These are phyloP conservation scores for Erinaceus europaeus DNA, from an alignment of 2,113 vertebrate genomes.

Conservation along the genomic window DNA sequence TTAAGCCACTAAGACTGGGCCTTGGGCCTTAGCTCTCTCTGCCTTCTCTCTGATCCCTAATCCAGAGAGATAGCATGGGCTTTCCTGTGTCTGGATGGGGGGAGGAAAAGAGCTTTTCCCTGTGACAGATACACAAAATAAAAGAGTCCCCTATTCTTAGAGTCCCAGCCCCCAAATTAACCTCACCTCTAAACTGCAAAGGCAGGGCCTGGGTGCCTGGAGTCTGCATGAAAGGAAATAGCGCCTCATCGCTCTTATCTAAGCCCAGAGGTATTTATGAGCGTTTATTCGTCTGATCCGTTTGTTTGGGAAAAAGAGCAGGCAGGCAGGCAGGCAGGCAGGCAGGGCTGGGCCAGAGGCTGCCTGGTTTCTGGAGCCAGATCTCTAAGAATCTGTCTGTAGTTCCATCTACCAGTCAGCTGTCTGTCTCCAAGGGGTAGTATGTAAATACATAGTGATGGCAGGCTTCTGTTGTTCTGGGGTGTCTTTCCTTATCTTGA, in stretches of 20 bases:
- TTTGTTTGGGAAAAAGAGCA: conserved; percentile 79
- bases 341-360: conserved; percentile 53
- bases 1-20: background rate
- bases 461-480: background rate
- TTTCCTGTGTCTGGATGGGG: background rate
- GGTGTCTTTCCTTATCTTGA: background rate
- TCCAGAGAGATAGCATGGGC: background rate
- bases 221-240: conserved; percentile 76
- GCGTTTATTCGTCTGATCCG: conserved; percentile 78
- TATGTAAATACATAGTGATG: conserved; percentile 54
- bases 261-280: conserved; percentile 80
- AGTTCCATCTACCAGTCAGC: conserved; percentile 8
- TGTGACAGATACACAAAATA: background rate
- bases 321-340: conserved; percentile 64
- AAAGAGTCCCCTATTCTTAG: conserved; percentile 22
- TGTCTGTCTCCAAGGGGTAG: conserved; percentile 44
- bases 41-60: background rate
- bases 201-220: conserved; percentile 68
- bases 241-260: conserved; percentile 78
- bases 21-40: background rate
- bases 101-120: background rate
- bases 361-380: conserved; percentile 69
- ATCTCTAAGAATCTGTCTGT: conserved; percentile 59
- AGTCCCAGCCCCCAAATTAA: conserved; percentile 47
- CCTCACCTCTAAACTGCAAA: conserved; percentile 64